A percentile compares a stretch with the other conserved stretches of the same genome.
Evolutionary conservation across 2,888 invertebrate genomes (phyloP).

Genomic region (Gymnosoma rotundatum): DNA sequence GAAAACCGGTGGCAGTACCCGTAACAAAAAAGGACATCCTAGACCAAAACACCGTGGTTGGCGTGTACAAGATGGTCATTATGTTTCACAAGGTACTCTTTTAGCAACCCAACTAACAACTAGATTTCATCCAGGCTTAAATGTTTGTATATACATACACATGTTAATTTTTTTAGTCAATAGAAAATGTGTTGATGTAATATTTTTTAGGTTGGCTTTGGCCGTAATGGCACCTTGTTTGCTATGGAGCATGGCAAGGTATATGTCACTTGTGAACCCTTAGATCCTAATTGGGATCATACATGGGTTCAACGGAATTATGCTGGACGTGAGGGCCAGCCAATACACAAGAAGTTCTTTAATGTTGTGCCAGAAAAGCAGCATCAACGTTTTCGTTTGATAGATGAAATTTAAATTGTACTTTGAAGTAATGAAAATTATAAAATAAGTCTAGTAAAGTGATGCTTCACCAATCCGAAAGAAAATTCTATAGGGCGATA

Average conservation of each 20-base stretch:
- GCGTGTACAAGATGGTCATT: slow-evolving; percentile 88
- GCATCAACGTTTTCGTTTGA: slow-evolving; percentile 89
- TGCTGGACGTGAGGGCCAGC: slow-evolving; percentile 85
- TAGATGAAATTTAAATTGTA: slow-evolving; percentile 86
- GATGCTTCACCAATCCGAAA: no score
- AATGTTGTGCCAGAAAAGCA: slow-evolving; percentile 91
- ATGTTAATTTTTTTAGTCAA: not conserved
- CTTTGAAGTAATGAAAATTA: no score
- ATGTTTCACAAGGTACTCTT: slow-evolving; percentile 86
- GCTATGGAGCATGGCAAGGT: slow-evolving; percentile 92
- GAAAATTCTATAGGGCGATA: no score
- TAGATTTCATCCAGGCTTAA: slow-evolving; percentile 91
- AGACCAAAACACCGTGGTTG: slow-evolving; percentile 90
- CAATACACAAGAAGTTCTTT: slow-evolving; percentile 92
- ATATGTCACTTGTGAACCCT: slow-evolving; percentile 90
- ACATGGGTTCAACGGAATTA: slow-evolving; percentile 88
- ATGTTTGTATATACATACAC: slow-evolving; percentile 83
- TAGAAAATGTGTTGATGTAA: not conserved
- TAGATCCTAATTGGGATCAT: slow-evolving; percentile 90
- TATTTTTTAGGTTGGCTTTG: slow-evolving; percentile 89
- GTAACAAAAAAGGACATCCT: slow-evolving; percentile 86
- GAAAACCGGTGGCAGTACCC: slow-evolving; percentile 88
- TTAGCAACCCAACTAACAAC: slow-evolving; percentile 87
- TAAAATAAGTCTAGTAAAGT: no score
- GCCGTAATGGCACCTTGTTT: slow-evolving; percentile 89